Base-by-base conservation (phyloP, 2,888 invertebrate species). In the Tanypteryx hageni region DNA sequence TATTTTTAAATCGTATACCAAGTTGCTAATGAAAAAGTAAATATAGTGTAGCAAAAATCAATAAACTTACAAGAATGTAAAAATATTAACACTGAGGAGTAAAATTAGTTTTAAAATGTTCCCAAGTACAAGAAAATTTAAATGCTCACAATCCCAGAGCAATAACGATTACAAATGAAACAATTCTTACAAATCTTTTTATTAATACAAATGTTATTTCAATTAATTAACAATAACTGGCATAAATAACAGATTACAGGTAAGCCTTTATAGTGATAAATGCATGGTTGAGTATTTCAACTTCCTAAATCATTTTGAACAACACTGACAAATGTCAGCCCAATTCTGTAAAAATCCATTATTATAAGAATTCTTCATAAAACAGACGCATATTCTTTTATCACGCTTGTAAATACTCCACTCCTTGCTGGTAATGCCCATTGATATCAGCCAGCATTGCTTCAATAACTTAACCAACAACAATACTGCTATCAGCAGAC, bases 361-460 rank as follows among this genome's bases (percentile, higher is more conserved):
- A n/a, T 68, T 89, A 44, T 89, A 44, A 7, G 61, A 16, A 44
- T 59, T 61, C 44, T 68, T 89, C 64, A 64, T 16, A 68, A 16
- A 31, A 57, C 56, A 86, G 76, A 44, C 61, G 68, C 22, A 84
- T 8, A 44, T 18, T 44, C 13, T 92, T 18, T 92, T 92, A 14
- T 93, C 93, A 92, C 92, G 92, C 92, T 92, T 93, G 61, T 93
- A 94, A 89, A 94, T 94, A 85, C 94, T 94, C 95, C 95, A 96
- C 94, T 96, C 96, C 92, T 95, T 95, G 64, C 95, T 94, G 0
- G 96, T 96, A 93, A 96, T 94, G 11, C 96, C 96, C 76, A 95
- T 94, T 16, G 96, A 95, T 83, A 96, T 94, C 68, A 95, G 93
- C 95, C 95, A 95, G 5, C 95, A 93, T 93, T 95, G 95, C 93